Conservation (phyloP, 2,797 vertebrate genomes). For the Parotocinclus haroldoi region DNA sequence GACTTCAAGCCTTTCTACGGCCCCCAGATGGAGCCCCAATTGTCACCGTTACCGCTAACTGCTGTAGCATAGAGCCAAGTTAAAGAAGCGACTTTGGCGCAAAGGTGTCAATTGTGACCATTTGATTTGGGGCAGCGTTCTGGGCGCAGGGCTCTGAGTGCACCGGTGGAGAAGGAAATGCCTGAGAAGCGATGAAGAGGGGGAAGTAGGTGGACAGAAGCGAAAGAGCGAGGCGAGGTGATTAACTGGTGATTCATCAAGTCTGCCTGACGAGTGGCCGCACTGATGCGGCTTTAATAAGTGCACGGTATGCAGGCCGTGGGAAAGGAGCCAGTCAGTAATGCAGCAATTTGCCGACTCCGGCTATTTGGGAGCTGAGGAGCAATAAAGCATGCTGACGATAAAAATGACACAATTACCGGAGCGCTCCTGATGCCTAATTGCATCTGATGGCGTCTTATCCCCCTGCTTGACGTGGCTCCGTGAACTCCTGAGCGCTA, state of each 20-base stretch:
- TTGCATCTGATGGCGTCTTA: constrained; percentile 52
- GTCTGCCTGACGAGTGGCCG: constrained; percentile 39
- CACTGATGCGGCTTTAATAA: constrained; percentile 54
- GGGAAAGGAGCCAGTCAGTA: constrained; percentile 41
- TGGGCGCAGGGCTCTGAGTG: too few species aligned
- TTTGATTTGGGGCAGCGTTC: too few species aligned
- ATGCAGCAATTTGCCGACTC: constrained; percentile 53
- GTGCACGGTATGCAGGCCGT: constrained; percentile 42
- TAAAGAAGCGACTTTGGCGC: too few species aligned
- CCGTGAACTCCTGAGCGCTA: constrained; percentile 41
- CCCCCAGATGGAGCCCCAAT: too few species aligned
- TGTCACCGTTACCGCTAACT: too few species aligned
- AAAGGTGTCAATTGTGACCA: too few species aligned
- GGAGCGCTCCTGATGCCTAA: constrained; percentile 47
- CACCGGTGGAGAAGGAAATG: too few species aligned
- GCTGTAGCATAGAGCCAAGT: too few species aligned
- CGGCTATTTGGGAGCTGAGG: constrained; percentile 37
- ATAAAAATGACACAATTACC: constrained; percentile 54
- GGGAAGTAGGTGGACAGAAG: constrained; percentile 13
- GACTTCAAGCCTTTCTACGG: too few species aligned
- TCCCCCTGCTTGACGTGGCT: constrained; percentile 37
- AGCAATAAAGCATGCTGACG: constrained; percentile 49
- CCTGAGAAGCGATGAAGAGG: neutral
- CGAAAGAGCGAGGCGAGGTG: constrained; percentile 28
- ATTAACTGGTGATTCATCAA: constrained; percentile 51